Base-by-base conservation (phyloP, 2,113 vertebrate species). In the Paratilapia polleni region DNA sequence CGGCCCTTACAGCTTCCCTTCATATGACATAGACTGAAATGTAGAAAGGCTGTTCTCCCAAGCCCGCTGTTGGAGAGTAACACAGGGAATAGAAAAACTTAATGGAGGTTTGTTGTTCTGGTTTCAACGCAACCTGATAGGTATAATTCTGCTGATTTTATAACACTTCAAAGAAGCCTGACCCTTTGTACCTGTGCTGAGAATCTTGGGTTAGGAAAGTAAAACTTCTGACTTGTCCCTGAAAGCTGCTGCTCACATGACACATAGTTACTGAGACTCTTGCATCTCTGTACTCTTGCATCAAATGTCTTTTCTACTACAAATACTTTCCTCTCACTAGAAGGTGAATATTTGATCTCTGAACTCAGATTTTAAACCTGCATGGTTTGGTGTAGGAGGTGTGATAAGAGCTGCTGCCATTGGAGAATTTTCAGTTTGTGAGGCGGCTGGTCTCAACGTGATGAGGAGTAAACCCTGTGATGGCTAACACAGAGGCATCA, bases 401-500 rank as follows among this genome's bases (percentile, higher is more conserved):
- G 78, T 66, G 66, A 82, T 12, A 12, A 59, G 43, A 63, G 22
- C 64, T 56, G 75, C 34, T 63, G 73, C 41, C 66, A 57, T 73
- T 68, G 64, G 56, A 58, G 41, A 52, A 2, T 19, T 81, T 79
- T 60, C 26, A 28, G 31, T 43, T 28, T n/a, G 73, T 15, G 62
- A 81, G 60, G 47, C 14, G 8, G 73, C 68, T 38, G 80, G 34
- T 80, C 82, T 81, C 61, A 10, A 26, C 79, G 74, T 15, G 74
- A 78, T 80, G 75, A 90, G 64, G 87, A 90, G 89, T 81, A 89
- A 93, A 88, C 78, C 56, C 80, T 74, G 77, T 73, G 87, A 81
- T 63, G 83, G 90, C 87, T 90, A 83, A 94, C 92, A 94, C 87
- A 6, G 82, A 90, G 63, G 81, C 87, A 88, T 81, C 87, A 93